Conservation (phyloP, 1,140 invertebrate species). For the Vanessa atalanta region DNA sequence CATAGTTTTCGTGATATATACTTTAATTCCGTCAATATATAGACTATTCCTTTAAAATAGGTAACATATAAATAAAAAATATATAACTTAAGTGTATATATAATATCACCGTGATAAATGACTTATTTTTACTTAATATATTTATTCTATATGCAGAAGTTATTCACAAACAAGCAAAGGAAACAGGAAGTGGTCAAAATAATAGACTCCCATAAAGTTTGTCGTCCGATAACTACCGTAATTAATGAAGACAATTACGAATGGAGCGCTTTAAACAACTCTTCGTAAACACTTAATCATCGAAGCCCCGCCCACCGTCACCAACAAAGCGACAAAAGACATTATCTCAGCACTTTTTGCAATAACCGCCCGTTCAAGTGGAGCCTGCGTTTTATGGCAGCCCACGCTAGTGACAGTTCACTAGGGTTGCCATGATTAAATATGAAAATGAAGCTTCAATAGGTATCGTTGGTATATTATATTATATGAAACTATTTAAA, state of each 20-base stretch:
- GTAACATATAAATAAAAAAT: too few relatives aligned
- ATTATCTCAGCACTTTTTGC: conserved; percentile 35
- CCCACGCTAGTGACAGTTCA: conserved; percentile 16
- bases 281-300: conserved; percentile 8
- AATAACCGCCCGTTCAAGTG: conserved; percentile 27
- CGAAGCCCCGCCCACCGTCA: conserved; percentile 21
- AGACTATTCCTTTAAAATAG: too few relatives aligned
- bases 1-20: too few relatives aligned
- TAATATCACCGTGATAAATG: too few relatives aligned
- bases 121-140: too few relatives aligned
- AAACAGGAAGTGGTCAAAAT: neutral
- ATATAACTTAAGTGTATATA: too few relatives aligned
- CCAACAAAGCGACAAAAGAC: conserved; percentile 29
- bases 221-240: neutral
- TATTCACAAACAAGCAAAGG: neutral
- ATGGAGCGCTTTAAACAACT: neutral
- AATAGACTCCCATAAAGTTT: neutral
- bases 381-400: conserved; percentile 36
- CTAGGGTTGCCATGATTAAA: conserved; percentile 1
- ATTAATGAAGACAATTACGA: neutral
- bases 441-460: neutral
- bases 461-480: too few relatives aligned
- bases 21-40: too few relatives aligned
- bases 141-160: too few relatives aligned
- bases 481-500: too few relatives aligned